Conservation (phyloP, 2,113 vertebrate genomes). For the Cavia aperea region DNA sequence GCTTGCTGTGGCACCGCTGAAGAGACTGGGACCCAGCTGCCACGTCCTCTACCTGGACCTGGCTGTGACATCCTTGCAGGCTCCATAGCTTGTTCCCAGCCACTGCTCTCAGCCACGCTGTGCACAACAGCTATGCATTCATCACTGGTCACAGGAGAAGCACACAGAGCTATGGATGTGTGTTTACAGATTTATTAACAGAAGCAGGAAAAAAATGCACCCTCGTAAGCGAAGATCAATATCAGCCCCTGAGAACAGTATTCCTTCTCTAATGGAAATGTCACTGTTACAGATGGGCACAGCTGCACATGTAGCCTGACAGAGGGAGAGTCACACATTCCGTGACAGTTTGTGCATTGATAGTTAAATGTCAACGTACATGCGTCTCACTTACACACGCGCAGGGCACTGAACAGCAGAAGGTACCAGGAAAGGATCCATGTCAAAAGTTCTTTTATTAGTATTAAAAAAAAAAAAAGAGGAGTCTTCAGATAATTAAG, state of each 20-base stretch:
- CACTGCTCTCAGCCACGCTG: background rate
- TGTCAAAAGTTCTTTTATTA: background rate
- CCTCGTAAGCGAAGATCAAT: background rate
- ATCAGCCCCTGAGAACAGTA: background rate
- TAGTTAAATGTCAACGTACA: background rate
- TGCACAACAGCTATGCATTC: background rate
- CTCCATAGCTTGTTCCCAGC: background rate
- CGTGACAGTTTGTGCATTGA: background rate
- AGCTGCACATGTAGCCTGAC: fast-evolving
- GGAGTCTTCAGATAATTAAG: background rate
- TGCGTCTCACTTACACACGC: background rate
- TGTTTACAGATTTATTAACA: background rate
- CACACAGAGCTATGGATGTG: background rate
- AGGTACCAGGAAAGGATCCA: background rate
- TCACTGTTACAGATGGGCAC: background rate
- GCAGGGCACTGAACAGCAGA: background rate
- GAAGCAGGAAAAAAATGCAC: background rate
- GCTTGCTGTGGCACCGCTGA: background rate
- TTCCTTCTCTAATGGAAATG: background rate
- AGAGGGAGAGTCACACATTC: fast-evolving
- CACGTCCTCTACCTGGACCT: no score
- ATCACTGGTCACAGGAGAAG: background rate
- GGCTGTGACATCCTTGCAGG: background rate
- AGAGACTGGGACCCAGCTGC: background rate
- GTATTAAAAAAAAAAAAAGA: background rate